Evolutionary conservation across 1,140 invertebrate species (phyloP), one percentile per base, ranked within the genome.

Genomic region (Temnothorax nylanderi): DNA sequence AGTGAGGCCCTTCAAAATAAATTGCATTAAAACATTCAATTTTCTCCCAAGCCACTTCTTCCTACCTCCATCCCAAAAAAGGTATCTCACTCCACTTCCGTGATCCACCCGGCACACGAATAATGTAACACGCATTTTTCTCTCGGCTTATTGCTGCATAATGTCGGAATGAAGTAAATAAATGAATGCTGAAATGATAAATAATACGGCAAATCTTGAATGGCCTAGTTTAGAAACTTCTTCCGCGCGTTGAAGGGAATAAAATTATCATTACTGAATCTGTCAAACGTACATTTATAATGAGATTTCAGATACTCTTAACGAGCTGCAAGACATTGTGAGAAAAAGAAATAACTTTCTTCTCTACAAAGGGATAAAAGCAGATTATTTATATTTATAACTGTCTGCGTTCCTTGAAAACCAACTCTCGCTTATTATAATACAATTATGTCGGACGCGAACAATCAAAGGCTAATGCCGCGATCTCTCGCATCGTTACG

Each of bases 341-440:
- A 77, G 21, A 0, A 62, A 75, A 75, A 21, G 41, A 49, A 67
- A 80, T 89, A 89, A 88, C 76, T 77, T 56, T 16, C 81, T 26
- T 26, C 67, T 86, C 2, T 65, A n/a, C 26, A 49, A 60, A 60
- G 51, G 18, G 26, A 89, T 88, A 75, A 81, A 76, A 54, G 44
- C 64, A 54, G 62, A 86, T 76, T 75, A 86, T 89, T 88, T 89
- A 88, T 89, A 89, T 74, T 75, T 84, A 74, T 84, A 21, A 44
- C 62, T 74, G 67, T 37, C 54, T 74, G 49, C 54, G 41, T 75
- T 37, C 41, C 58, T 26, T 60, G 69, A 74, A 74, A 47, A 84
- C 18, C 41, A 49, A 74, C 56, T 84, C 44, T 75, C 54, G 54
- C 69, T 60, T 84, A 58, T 74, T 71, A 56, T 18, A 71, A 75